Evolutionary conservation across 2,888 invertebrate species (phyloP).

Genomic region (Meiosimyza decipiens): DNA sequence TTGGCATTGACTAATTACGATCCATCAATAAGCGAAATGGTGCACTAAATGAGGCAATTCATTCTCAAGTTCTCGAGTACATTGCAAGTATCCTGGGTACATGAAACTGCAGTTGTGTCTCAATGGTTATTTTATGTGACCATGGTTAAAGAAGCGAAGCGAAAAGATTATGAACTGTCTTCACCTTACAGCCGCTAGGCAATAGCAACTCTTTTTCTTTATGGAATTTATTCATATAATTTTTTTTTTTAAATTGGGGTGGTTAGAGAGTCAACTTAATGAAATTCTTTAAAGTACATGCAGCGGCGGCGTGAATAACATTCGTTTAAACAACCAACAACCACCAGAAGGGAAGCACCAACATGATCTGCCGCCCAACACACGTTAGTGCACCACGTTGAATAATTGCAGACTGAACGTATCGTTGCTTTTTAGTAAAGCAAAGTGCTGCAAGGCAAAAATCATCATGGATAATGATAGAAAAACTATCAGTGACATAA

Average conservation of each 20-base stretch:
- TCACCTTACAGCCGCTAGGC: slow-evolving; percentile 53
- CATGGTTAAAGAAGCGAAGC: slow-evolving; percentile 28
- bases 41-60: slow-evolving; percentile 34
- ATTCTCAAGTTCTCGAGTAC: slow-evolving; percentile 11
- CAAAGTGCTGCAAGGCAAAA: slow-evolving; percentile 32
- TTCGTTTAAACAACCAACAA: not conserved
- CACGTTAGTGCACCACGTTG: slow-evolving; percentile 47
- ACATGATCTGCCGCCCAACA: not conserved
- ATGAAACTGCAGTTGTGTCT: not conserved
- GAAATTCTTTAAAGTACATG: not conserved
- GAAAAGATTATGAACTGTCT: slow-evolving; percentile 57
- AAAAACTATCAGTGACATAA: too few relatives aligned
- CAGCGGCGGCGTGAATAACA: not conserved
- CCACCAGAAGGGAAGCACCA: not conserved
- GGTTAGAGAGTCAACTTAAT: slow-evolving; percentile 22
- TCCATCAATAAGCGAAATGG: slow-evolving; percentile 47
- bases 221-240: too few relatives aligned
- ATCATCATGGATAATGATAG: too few relatives aligned
- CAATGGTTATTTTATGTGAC: not conserved
- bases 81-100: slow-evolving; percentile 10
- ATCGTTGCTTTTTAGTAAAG: slow-evolving; percentile 46
- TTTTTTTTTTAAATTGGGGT: slow-evolving; percentile 12
- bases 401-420: slow-evolving; percentile 59
- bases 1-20: slow-evolving; percentile 60
- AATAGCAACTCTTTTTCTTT: slow-evolving; percentile 19